A percentile compares a stretch with the other conserved stretches of the same genome.
Conservation (phyloP, 2,888 invertebrate genomes). For the Ormyrus labotus region DNA sequence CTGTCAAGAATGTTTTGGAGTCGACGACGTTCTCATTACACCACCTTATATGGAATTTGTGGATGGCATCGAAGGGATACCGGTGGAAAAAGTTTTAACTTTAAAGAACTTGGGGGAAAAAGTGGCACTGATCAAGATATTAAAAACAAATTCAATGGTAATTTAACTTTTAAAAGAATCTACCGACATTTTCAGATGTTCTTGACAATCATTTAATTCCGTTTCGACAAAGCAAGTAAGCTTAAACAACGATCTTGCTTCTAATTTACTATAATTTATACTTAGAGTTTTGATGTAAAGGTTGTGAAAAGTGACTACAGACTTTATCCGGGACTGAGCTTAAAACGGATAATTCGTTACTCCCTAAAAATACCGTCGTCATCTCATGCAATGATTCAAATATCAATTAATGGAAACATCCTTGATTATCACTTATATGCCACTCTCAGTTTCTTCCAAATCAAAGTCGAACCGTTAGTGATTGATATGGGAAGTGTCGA, state of each 20-base stretch:
- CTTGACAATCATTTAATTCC: too few relatives aligned
- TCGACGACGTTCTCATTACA: constrained; percentile 68
- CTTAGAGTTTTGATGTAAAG: constrained; percentile 72
- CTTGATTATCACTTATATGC: constrained; percentile 69
- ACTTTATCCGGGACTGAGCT: constrained; percentile 74
- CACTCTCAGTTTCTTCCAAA: constrained; percentile 62
- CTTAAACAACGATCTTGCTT: not conserved
- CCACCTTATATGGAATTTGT: constrained; percentile 73
- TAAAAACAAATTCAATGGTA: constrained; percentile 74
- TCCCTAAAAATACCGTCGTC: constrained; percentile 67
- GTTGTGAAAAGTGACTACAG: constrained; percentile 57
- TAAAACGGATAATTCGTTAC: constrained; percentile 69
- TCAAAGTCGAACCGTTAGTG: constrained; percentile 67
- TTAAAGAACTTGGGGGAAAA: constrained; percentile 72
- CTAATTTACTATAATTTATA: not conserved
- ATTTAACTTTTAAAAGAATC: constrained; percentile 3
- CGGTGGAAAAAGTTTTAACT: constrained; percentile 66
- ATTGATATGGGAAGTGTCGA: constrained; percentile 76
- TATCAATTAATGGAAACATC: constrained; percentile 70
- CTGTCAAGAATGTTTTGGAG: constrained; percentile 8
- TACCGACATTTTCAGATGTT: too few relatives aligned
- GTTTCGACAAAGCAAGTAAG: not conserved
- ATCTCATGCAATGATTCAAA: constrained; percentile 67
- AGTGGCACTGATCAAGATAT: constrained; percentile 69
- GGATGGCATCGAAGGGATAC: constrained; percentile 75